phyloP scores from a whole-genome alignment of 2,113 vertebrate genomes.

The Willisornis vidua region DNA sequence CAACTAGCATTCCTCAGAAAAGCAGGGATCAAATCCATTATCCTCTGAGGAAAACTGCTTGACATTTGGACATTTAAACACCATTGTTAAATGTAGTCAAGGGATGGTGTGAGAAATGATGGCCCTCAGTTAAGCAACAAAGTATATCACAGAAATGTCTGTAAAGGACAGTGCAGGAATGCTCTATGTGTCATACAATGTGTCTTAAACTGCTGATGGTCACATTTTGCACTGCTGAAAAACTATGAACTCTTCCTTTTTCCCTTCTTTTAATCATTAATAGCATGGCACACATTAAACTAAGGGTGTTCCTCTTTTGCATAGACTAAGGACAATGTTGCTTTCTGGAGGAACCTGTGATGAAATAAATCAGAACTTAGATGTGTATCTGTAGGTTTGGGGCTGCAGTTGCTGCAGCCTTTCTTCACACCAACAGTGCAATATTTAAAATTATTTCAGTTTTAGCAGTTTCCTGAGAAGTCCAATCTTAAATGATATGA shows the following conservation, averaged over 20 bases:
- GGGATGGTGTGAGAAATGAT: background rate
- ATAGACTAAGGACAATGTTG: fast-evolving
- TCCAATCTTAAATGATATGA: background rate
- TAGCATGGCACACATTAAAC: background rate
- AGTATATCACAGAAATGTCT: background rate
- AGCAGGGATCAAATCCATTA: background rate
- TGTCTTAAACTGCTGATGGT: background rate
- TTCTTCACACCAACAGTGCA: background rate
- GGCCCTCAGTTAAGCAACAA: background rate
- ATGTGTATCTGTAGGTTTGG: background rate
- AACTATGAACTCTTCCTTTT: background rate
- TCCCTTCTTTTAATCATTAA: background rate
- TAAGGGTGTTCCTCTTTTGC: background rate
- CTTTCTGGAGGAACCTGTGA: background rate
- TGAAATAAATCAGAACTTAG: background rate
- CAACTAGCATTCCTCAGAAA: background rate
- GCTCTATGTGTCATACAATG: background rate
- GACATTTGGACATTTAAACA: background rate
- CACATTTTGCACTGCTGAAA: background rate
- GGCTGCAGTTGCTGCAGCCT: background rate
- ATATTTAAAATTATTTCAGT: background rate
- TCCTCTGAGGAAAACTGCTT: background rate
- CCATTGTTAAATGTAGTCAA: background rate
- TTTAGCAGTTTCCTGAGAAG: background rate
- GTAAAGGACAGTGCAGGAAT: background rate